Evolutionary conservation across 2,113 vertebrate species (phyloP).

Genomic region (Diglossa brunneiventris): DNA sequence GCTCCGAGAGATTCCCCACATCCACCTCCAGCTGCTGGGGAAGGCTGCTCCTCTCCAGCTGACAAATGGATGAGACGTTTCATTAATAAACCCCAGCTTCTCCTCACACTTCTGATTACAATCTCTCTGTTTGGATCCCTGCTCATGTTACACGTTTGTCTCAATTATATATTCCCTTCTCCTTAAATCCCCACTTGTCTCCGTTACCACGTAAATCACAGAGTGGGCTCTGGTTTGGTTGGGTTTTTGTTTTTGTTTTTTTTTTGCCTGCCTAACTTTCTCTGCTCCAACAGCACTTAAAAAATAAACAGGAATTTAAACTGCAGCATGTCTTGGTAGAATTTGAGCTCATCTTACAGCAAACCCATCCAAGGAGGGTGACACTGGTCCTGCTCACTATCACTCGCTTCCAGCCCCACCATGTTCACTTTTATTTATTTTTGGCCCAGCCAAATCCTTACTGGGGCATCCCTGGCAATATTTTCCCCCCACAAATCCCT

Average conservation of each 20-base stretch:
- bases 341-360: neutral
- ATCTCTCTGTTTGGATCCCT: constrained; percentile 40
- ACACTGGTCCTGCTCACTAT: rapidly evolving
- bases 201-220: constrained; percentile 22
- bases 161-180: constrained; percentile 11
- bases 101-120: constrained; percentile 23
- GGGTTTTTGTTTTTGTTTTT: neutral
- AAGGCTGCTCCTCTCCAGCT: constrained; percentile 45
- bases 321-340: neutral
- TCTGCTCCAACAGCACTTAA: neutral
- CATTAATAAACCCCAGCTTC: constrained; percentile 53
- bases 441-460: neutral
- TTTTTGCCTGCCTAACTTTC: neutral
- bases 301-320: neutral
- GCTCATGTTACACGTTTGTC: neutral
- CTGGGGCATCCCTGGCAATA: neutral
- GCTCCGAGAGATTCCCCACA: neutral
- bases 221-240: neutral
- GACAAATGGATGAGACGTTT: constrained; percentile 60
- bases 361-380: neutral
- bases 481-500: too few relatives aligned
- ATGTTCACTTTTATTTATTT: neutral
- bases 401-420: rapidly evolving
- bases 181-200: constrained; percentile 38
- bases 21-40: neutral